Evolutionary conservation across 2,888 invertebrate species (phyloP), one percentile per base, ranked within the genome.

Genomic region (Leptogaster cylindrica): DNA sequence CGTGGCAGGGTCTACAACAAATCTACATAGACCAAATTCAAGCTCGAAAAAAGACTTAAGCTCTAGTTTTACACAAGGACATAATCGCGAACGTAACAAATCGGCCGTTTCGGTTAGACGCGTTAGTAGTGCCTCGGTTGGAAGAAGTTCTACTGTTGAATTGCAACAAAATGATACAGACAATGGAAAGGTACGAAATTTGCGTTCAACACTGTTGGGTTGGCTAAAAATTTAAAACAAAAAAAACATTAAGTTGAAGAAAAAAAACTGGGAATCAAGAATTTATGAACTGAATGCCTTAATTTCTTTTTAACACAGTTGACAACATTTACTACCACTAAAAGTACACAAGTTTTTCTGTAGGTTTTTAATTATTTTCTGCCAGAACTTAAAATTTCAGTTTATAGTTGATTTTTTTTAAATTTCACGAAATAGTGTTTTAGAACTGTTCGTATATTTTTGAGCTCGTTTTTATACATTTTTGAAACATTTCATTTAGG

Each of bases 171-270:
- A 70, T 68, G 75, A 81, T 72, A 76, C 77, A 75, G 80, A 80
- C 75, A 78, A 78, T 75, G 81, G 80, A 74, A 81, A 80, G 80
- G 81, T 81, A 79, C 80, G 79, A 76, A 81, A 80, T 77, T 77
- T 81, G 72, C 78, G 80, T 77, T 79, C 81, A 74, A 77, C 80
- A 75, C 76, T 81, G 72, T 77, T 80, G 77, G 79, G 79, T 78
- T 81, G 81, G 81, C 75, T 81, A 76, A 79, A 81, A 78, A 80
- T 80, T 71, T 77, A 77, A 72, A 71, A 71, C 65, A 18, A 65
- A 39, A 65, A 51, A 48, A 6, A 44, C 41, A 44, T 41, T n/a
- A 41, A 41, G 25, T 25, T 61, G 25, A n/a, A 18, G 25, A 64
- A 27, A 28, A 6, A 25, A 64, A 33, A 55, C 12, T 20, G 41